Conservation (phyloP, 2,797 vertebrate species). For the Oceanodroma leucorhoa region DNA sequence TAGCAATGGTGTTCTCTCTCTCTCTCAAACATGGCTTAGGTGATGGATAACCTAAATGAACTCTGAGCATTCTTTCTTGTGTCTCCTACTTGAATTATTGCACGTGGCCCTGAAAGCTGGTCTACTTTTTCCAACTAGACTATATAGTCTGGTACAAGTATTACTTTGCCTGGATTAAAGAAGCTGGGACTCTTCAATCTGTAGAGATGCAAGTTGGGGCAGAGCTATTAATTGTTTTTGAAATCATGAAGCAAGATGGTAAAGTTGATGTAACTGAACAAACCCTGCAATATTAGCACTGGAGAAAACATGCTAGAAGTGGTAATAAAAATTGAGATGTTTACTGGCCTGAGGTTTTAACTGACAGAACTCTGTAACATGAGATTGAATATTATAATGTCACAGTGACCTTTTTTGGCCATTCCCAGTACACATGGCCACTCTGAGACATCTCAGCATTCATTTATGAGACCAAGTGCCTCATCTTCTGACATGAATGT, state of each 20-base stretch:
- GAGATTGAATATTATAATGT: neutral
- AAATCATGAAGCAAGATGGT: neutral
- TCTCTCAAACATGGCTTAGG: neutral
- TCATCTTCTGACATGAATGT: neutral
- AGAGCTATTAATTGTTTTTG: neutral
- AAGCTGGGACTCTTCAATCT: neutral
- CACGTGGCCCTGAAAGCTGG: neutral
- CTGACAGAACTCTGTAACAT: neutral
- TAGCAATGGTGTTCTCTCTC: neutral
- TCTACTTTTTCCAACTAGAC: neutral
- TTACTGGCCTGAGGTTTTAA: neutral
- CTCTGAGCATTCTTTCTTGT: neutral
- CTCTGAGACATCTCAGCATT: neutral
- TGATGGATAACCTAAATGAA: neutral
- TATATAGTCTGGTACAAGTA: rapidly evolving
- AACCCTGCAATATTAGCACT: neutral
- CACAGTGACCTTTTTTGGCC: neutral
- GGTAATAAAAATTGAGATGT: neutral
- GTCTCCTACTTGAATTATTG: neutral
- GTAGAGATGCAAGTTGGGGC: neutral
- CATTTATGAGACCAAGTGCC: neutral
- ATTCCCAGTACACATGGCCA: neutral
- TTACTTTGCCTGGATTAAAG: neutral
- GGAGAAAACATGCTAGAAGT: neutral
- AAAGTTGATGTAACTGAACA: neutral